phyloP scores from a whole-genome alignment of 2,888 invertebrate genomes.

The Empis stercorea region DNA sequence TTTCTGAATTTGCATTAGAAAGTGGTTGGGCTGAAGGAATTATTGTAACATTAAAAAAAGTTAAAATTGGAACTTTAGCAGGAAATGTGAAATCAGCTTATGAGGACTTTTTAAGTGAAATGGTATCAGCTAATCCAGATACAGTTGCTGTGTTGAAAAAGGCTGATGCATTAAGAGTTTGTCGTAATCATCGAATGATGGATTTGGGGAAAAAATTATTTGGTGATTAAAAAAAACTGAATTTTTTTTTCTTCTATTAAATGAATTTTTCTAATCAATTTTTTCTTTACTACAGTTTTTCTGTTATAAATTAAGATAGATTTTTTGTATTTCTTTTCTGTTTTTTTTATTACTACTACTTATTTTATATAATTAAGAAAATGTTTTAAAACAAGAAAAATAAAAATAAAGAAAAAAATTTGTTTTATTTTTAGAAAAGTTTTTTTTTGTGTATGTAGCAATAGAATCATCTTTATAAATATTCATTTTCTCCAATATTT shows the following conservation, averaged over 20 bases:
- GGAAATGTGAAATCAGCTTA: constrained; percentile 79
- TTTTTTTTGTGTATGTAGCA: too few relatives aligned
- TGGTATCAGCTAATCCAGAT: constrained; percentile 67
- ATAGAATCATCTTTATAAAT: too few relatives aligned
- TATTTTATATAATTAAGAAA: too few relatives aligned
- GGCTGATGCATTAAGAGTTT: constrained; percentile 67
- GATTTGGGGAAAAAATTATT: constrained; percentile 77
- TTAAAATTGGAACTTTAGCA: constrained; percentile 67
- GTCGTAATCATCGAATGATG: constrained; percentile 79
- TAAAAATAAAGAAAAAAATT: too few relatives aligned
- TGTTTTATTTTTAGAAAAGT: too few relatives aligned
- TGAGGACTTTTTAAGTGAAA: constrained; percentile 75
- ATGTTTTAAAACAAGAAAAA: too few relatives aligned
- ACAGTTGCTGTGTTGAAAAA: constrained; percentile 67
- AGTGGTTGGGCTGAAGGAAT: constrained; percentile 92
- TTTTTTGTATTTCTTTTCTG: too few relatives aligned
- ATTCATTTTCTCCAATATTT: too few relatives aligned
- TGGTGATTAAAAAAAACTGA: constrained; percentile 51
- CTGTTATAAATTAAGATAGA: too few relatives aligned
- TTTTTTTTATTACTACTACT: too few relatives aligned
- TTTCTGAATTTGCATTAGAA: constrained; percentile 80
- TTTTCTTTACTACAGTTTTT: too few relatives aligned
- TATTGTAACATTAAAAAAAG: constrained; percentile 65
- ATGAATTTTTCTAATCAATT: background rate
- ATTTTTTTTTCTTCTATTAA: background rate